Evolutionary conservation across 2,888 invertebrate genomes (phyloP).

Genomic region (Cryptus armator): DNA sequence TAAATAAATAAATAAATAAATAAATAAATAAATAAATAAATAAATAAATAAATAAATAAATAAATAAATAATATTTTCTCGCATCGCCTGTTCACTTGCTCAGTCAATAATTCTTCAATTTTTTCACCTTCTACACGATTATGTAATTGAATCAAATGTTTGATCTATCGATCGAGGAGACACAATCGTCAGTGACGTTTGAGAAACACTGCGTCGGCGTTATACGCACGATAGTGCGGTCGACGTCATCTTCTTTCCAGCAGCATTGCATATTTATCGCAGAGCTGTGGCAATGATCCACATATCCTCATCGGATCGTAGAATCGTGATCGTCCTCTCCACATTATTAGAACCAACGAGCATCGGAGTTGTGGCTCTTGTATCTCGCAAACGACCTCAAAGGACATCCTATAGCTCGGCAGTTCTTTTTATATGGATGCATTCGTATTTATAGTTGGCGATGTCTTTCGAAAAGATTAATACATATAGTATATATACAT

Average conservation of each 20-base stretch:
- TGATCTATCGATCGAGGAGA: neutral
- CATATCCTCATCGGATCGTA: conserved; percentile 74
- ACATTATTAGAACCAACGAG: conserved; percentile 64
- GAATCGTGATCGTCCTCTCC: conserved; percentile 68
- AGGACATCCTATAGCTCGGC: conserved; percentile 21
- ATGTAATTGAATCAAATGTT: neutral
- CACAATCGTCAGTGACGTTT: conserved; percentile 29
- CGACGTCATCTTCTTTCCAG: conserved; percentile 75
- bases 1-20: no score
- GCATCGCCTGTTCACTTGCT: no score
- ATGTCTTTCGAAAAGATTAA: conserved; percentile 31
- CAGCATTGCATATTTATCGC: conserved; percentile 78
- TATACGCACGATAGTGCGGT: conserved; percentile 39
- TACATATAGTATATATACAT: neutral
- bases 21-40: no score
- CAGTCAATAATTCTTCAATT: no score
- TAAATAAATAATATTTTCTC: neutral
- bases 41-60: no score
- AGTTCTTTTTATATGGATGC: conserved; percentile 17
- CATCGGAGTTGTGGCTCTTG: conserved; percentile 47
- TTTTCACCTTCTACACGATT: no score
- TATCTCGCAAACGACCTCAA: conserved; percentile 45
- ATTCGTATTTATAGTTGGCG: conserved; percentile 6
- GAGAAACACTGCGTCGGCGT: conserved; percentile 68
- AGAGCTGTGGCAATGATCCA: conserved; percentile 80